Evolutionary conservation across 2,888 invertebrate genomes (phyloP).

Genomic region (Arctia plantaginis): DNA sequence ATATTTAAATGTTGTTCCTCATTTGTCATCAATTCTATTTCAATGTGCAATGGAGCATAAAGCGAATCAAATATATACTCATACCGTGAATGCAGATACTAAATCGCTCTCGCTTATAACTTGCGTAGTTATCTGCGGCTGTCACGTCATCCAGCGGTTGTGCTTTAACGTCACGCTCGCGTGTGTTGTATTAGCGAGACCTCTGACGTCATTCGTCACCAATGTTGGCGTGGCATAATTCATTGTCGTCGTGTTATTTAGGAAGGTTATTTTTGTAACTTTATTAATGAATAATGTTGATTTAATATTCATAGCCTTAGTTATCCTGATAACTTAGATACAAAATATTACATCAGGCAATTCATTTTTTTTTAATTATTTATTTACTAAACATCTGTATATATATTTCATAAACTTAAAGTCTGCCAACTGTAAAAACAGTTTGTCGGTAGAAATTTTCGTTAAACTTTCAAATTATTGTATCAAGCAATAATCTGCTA

Average conservation of each 20-base stretch:
- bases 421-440: too few relatives aligned
- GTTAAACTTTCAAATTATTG: too few relatives aligned
- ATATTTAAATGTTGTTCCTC: too few relatives aligned
- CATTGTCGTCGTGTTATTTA: conserved; percentile 14
- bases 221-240: conserved; percentile 11
- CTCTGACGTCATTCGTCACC: conserved; percentile 33
- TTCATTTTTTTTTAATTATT: too few relatives aligned
- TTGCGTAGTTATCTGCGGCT: conserved; percentile 9
- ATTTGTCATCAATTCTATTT: too few relatives aligned
- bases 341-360: too few relatives aligned
- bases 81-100: too few relatives aligned
- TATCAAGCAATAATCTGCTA: too few relatives aligned
- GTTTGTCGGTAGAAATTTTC: too few relatives aligned
- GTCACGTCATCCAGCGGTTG: conserved; percentile 22
- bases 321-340: not conserved
- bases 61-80: too few relatives aligned
- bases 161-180: conserved; percentile 12
- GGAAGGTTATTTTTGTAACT: conserved; percentile 5
- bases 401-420: too few relatives aligned
- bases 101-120: conserved; percentile 9
- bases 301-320: not conserved
- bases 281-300: conserved; percentile 6
- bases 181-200: conserved; percentile 37
- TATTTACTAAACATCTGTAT: too few relatives aligned
- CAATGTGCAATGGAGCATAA: not conserved